Percentiles rank a stretch among this genome's conserved stretches.
Evolutionary conservation across 1,140 invertebrate species (phyloP).

Genomic region (Euglossa dilemma): DNA sequence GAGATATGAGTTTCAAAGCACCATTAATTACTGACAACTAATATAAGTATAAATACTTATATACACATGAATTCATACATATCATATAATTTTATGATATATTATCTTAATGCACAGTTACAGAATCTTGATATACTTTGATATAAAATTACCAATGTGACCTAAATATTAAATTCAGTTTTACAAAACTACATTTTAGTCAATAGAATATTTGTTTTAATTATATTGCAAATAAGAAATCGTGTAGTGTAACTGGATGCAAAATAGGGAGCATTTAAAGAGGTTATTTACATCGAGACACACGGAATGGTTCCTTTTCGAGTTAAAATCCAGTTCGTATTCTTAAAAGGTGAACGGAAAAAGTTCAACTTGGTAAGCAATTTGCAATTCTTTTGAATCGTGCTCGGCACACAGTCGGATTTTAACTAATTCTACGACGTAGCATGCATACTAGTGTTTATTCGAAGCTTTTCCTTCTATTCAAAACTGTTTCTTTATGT

Average conservation of each 20-base stretch:
- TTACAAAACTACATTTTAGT: no score
- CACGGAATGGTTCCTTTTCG: not conserved
- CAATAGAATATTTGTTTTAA: not conserved
- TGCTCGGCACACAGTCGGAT: slow-evolving; percentile 18
- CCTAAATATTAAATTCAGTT: no score
- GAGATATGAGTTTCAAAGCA: no score
- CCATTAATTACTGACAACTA: no score
- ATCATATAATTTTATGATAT: no score
- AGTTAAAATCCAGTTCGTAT: slow-evolving; percentile 29
- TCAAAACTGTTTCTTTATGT: not conserved
- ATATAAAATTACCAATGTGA: no score
- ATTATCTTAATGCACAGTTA: no score
- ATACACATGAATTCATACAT: no score
- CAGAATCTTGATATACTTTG: no score
- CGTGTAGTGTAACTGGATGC: not conserved
- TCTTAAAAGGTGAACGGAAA: slow-evolving; percentile 23
- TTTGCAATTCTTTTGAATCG: slow-evolving; percentile 40
- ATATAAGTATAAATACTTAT: no score
- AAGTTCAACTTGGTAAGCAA: slow-evolving; percentile 19
- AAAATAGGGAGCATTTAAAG: not conserved
- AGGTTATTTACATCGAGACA: slow-evolving; percentile 5
- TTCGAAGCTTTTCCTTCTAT: not conserved
- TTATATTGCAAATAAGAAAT: not conserved
- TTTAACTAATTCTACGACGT: slow-evolving; percentile 5
- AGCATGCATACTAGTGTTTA: slow-evolving; percentile 13